phyloP scores from a whole-genome alignment of 1,140 invertebrate species.

The Megathymus violae region DNA sequence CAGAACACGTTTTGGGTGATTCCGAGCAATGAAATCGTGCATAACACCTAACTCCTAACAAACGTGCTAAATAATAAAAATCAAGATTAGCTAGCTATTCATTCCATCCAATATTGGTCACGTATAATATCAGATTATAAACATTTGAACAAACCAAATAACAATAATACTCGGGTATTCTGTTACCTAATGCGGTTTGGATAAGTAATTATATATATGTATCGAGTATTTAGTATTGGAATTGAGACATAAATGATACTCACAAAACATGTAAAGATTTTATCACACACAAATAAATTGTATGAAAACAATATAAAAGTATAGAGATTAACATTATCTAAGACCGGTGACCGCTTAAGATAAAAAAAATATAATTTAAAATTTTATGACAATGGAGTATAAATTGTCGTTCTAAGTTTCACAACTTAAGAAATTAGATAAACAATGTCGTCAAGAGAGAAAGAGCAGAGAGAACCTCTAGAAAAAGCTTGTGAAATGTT shows the following conservation, averaged over 20 bases:
- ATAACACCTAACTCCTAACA: constrained; percentile 45
- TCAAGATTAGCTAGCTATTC: constrained; percentile 17
- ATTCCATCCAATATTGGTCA: constrained; percentile 15
- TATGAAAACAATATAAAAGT: background rate
- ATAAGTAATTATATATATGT: constrained; percentile 11
- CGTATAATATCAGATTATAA: constrained; percentile 32
- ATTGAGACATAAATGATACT: constrained; percentile 18
- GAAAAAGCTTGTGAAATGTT: background rate
- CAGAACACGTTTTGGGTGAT: constrained; percentile 43
- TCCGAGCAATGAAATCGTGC: constrained; percentile 60
- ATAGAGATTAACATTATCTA: constrained; percentile 25
- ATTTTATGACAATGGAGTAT: background rate
- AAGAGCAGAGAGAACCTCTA: background rate
- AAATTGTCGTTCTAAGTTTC: background rate
- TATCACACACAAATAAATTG: constrained; percentile 9
- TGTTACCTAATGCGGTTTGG: constrained; percentile 27
- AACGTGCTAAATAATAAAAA: constrained; percentile 46
- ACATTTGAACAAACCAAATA: constrained; percentile 8
- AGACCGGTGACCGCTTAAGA: constrained; percentile 11
- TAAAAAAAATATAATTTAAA: constrained; percentile 5
- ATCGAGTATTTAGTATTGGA: constrained; percentile 13
- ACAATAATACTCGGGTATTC: constrained; percentile 14
- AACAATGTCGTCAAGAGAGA: background rate
- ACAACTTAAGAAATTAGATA: background rate
- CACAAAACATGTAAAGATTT: constrained; percentile 23